phyloP scores from a whole-genome alignment of 1,140 invertebrate genomes.

The Grapholita molesta region DNA sequence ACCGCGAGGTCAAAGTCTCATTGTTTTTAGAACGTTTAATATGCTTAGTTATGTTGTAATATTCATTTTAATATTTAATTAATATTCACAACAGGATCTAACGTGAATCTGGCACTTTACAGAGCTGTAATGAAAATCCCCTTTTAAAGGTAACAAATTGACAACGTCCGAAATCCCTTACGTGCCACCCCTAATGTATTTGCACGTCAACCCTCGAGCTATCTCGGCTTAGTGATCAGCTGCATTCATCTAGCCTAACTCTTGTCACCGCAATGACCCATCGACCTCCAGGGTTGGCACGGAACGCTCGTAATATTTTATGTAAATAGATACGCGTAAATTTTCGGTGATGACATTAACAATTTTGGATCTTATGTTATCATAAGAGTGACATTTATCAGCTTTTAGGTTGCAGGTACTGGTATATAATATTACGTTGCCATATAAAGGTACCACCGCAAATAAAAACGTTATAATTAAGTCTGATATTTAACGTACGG shows the following conservation, averaged over 20 bases:
- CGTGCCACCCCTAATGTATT: conserved; percentile 34
- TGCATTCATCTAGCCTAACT: conserved; percentile 60
- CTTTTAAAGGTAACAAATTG: conserved; percentile 22
- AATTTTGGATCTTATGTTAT: background rate
- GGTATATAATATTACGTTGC: background rate
- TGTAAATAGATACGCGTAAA: conserved; percentile 25
- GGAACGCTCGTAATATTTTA: conserved; percentile 46
- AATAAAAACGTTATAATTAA: background rate
- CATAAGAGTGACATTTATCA: background rate
- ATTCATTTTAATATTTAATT: too few relatives aligned
- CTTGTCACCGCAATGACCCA: conserved; percentile 44
- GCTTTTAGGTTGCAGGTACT: background rate
- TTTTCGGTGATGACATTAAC: conserved; percentile 9
- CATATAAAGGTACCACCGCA: too few relatives aligned
- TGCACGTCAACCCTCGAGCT: conserved; percentile 18
- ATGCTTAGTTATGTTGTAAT: background rate
- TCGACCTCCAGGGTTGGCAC: conserved; percentile 38
- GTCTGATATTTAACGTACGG: background rate
- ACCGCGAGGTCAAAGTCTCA: background rate
- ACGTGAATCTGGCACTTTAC: background rate
- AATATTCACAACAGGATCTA: background rate
- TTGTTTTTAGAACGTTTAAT: background rate
- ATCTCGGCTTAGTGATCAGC: conserved; percentile 41
- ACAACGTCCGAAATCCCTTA: conserved; percentile 42
- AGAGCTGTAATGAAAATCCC: background rate